Evolutionary conservation across 1,140 invertebrate genomes (phyloP), one percentile per base, ranked within the genome.

Genomic region (Leptinotarsa lineolata): DNA sequence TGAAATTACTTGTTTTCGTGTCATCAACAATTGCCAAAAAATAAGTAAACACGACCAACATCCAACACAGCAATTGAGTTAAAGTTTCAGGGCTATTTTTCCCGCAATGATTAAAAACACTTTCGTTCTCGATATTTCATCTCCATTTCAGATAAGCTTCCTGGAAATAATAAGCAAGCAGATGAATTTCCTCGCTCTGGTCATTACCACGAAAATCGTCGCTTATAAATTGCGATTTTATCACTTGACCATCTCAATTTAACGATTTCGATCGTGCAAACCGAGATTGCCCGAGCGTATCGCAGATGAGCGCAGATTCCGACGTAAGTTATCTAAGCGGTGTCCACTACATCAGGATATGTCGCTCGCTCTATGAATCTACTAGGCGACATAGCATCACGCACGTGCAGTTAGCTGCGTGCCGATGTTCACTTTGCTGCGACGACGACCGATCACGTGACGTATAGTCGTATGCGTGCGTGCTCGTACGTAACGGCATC

Each of bases 381-480:
- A 71, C 73, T 75, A 74, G 74, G 72, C 66, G 66, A 68, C 66
- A 78, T 78, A 77, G 77, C 64, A 77, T 78, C 77, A 78, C 77
- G 77, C 77, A 78, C 77, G 75, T 39, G 77, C 76, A 78, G 73
- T 78, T 78, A 75, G 75, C 77, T 77, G 77, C 77, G 76, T 78
- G 77, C 77, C 77, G 77, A 78, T 77, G 76, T 76, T 77, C 76
- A 78, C 66, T 77, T 78, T 77, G 77, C 77, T 78, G 73, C 72
- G 75, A 78, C 77, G 72, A 72, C 77, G 72, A 20, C 24, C 61
- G 69, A 78, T 77, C 75, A 75, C 65, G 72, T 65, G 77, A 75
- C 76, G 73, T 68, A 78, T 78, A 75, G 74, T 65, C 64, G 68
- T 77, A 75, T 78, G 73, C 77, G 73, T 78, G 75, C 74, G 69